Base-by-base conservation (phyloP, 1,140 invertebrate species). In the Conus betulinus region DNA sequence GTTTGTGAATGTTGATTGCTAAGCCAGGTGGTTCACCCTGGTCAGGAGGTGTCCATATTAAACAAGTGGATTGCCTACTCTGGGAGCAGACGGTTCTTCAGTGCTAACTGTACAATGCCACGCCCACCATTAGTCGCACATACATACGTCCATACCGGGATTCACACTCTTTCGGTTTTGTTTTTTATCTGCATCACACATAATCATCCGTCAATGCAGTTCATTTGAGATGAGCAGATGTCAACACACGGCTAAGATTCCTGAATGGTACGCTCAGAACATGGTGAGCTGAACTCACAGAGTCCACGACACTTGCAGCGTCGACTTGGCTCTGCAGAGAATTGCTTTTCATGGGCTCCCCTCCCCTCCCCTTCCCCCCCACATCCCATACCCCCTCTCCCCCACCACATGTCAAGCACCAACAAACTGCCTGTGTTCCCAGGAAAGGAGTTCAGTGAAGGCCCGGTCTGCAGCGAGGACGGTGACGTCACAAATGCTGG, bases 1-100 rank as follows among this genome's bases (percentile, higher is more conserved):
- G 67, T 71, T 71, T 71, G 67, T 71, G 67, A 71, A 71, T 71
- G 67, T 71, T 71, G 67, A 71, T 71, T 71, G 67, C 67, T 23
- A 23, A 17, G 67, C 67, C 67, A 71, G 20, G 23, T n/a, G 23
- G 20, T 71, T 20, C 67, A 71, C 23, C 11, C 20, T 71, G 67
- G 60, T 11, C 15, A 6, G 20, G 15, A 17, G 67, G 13, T 71
- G 67, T 71, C 13, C 11, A 71, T 71, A n/a, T 20, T 71, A 71
- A 71, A 71, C 67, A 71, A 71, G 67, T 71, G 67, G 67, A 71
- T 71, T 23, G 11, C 67, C 67, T 7, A 71, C 67, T 23, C 15
- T n/a, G 67, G 11, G 20, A 23, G 17, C 11, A n/a, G 67, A 20
- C 20, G 67, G 23, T 71, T 20, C 11, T n/a, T 71, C 11, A n/a